These are phyloP conservation scores for Lochmaea crataegi DNA, from an alignment of 2,888 invertebrate genomes.

Conservation along the genomic window DNA sequence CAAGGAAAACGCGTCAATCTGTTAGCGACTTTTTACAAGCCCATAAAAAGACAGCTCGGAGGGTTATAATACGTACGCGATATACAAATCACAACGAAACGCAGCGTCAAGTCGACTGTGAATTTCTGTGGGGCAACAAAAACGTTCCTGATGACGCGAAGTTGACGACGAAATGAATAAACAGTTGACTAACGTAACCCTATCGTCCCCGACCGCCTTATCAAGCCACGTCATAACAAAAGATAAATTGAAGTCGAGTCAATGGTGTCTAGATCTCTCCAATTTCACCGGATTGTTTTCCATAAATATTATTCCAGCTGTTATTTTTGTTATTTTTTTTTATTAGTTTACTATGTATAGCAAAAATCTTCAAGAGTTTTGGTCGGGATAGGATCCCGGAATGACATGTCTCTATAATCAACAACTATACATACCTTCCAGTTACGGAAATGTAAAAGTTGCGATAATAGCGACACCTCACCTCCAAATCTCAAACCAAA, in stretches of 20 bases:
- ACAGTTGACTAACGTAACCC: slow-evolving; percentile 50
- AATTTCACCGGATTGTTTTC: neutral
- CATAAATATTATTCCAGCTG: neutral
- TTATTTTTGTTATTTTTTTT: neutral
- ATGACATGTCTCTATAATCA: too few relatives aligned
- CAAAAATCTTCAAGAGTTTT: too few relatives aligned
- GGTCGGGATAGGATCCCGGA: too few relatives aligned
- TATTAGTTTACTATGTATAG: too few relatives aligned
- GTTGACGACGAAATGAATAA: slow-evolving; percentile 47
- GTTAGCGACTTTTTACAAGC: slow-evolving; percentile 12
- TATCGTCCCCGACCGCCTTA: slow-evolving; percentile 47
- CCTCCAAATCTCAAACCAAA: too few relatives aligned
- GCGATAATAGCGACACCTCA: too few relatives aligned
- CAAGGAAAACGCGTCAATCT: slow-evolving; percentile 17
- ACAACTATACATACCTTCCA: too few relatives aligned
- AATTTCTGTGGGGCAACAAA: slow-evolving; percentile 36
- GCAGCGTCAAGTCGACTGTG: slow-evolving; percentile 14
- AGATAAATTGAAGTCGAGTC: slow-evolving; percentile 58
- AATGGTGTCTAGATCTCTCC: slow-evolving; percentile 40
- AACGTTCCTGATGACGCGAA: slow-evolving; percentile 44
- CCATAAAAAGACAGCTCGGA: slow-evolving; percentile 13
- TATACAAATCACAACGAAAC: slow-evolving; percentile 16
- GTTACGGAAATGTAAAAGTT: too few relatives aligned
- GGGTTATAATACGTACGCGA: slow-evolving; percentile 4
- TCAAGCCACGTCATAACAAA: slow-evolving; percentile 60